These are phyloP conservation scores for Campoplex nolae DNA, from an alignment of 2,888 invertebrate species.

Conservation along the genomic window DNA sequence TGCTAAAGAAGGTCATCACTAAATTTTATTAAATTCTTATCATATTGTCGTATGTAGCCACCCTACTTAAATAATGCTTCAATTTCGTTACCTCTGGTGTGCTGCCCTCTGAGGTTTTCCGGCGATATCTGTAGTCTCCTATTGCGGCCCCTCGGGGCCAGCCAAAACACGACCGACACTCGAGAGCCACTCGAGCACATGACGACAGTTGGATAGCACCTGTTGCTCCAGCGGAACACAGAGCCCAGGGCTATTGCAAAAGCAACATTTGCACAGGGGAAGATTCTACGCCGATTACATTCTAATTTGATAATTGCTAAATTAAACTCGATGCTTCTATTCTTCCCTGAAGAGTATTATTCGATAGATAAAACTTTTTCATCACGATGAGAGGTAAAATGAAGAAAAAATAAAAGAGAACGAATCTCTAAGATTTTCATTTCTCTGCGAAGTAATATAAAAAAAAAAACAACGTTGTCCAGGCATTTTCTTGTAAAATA, in stretches of 20 bases:
- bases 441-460: background rate
- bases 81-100: background rate
- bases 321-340: background rate
- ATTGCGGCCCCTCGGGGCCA: slow-evolving; percentile 34
- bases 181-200: slow-evolving; percentile 51
- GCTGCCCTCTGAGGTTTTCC: slow-evolving; percentile 17
- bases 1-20: too few relatives aligned
- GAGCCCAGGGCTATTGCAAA: slow-evolving; percentile 35
- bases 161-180: slow-evolving; percentile 11
- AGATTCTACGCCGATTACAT: background rate
- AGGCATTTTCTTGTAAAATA: slow-evolving; percentile 11
- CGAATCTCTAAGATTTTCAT: background rate
- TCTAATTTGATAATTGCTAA: background rate
- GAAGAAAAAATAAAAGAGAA: background rate
- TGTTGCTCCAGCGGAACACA: slow-evolving; percentile 72
- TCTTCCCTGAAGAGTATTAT: background rate
- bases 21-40: too few relatives aligned
- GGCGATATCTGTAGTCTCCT: background rate
- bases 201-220: slow-evolving; percentile 73
- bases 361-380: background rate
- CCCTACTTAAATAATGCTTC: background rate
- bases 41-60: too few relatives aligned
- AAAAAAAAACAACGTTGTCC: background rate
- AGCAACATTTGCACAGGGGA: slow-evolving; percentile 15
- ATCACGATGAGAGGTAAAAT: background rate